Evolutionary conservation across 35 echinoderm and acorn worm genomes (phyloP), one percentile per base, ranked within the genome.

Genomic region (Strongylocentrotus purpuratus): DNA sequence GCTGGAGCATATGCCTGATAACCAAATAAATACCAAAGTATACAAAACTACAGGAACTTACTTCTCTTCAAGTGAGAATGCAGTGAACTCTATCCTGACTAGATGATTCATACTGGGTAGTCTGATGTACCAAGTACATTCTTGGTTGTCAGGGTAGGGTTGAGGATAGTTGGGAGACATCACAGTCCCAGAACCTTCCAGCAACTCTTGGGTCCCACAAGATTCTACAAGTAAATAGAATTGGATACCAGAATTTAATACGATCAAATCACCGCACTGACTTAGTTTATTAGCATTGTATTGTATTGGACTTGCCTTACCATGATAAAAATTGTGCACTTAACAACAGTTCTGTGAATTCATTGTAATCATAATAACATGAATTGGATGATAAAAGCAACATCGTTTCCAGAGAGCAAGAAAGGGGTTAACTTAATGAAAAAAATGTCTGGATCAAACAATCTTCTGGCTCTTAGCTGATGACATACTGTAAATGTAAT

Each of bases 111-210:
- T 94, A 48, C 86, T 78, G 13, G 94, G 94, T 47, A 95, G 85
- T 28, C 25, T 41, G 31, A 95, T 87, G 8, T 25, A 46, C 71
- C 85, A 95, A 4, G 85, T 95, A 46, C 94, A 95, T 25, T 87
- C 48, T 45, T 95, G 94, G 46, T 87, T 95, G 35, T 86, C 58
- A 31, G 94, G 85, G 48, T 95, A 95, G 1, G 61, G 94, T 31
- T 95, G 33, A 47, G 94, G 94, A 46, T 87, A 95, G 85, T 86
- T 86, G 6, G 94, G 94, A 31, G 65, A 86, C 31, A 32, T 95
- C 32, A 95, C 86, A 0, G 31, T 31, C 22, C 94, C 94, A 0
- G 61, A 86, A 22, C 65, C 65, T 48, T 86, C 45, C 7, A 47
- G 32, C 33, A 95, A 47, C 25, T 86, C 94, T 31, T n/a, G 45